A percentile compares a stretch with the other conserved stretches of the same genome.
Evolutionary conservation across 2,797 vertebrate species (phyloP).

Genomic region (Eulemur mongoz): DNA sequence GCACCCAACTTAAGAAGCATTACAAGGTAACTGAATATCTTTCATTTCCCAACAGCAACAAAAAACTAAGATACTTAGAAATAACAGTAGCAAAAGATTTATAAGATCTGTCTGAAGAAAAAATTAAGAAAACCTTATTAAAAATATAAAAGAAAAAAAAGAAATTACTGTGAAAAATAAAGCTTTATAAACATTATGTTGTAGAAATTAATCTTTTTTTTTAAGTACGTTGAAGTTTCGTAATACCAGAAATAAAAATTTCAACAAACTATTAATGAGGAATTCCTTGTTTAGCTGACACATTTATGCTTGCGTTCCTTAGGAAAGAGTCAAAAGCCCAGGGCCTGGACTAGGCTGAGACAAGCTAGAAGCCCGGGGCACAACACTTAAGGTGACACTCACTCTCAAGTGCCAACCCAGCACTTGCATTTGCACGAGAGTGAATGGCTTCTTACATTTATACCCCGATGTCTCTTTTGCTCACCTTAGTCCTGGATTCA

Average conservation of each 20-base stretch:
- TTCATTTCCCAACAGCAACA: not conserved
- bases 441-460: not conserved
- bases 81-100: not conserved
- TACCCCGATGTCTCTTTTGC: not conserved
- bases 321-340: constrained; percentile 60
- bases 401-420: not conserved
- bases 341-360: not conserved
- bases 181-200: not conserved
- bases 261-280: not conserved
- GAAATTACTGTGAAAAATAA: constrained; percentile 10
- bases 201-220: constrained; percentile 45
- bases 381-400: not conserved
- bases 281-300: not conserved
- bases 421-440: not conserved
- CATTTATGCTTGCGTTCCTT: constrained; percentile 54
- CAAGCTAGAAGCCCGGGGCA: accelerated
- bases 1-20: not conserved
- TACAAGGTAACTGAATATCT: not conserved
- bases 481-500: not conserved
- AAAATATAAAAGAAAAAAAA: not conserved
- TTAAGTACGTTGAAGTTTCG: not conserved
- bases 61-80: not conserved
- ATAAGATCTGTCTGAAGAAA: not conserved
- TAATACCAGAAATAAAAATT: constrained; percentile 29
- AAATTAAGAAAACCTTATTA: not conserved